Conservation (phyloP, 1,140 invertebrate genomes). For the Leptopilina boulardi region DNA sequence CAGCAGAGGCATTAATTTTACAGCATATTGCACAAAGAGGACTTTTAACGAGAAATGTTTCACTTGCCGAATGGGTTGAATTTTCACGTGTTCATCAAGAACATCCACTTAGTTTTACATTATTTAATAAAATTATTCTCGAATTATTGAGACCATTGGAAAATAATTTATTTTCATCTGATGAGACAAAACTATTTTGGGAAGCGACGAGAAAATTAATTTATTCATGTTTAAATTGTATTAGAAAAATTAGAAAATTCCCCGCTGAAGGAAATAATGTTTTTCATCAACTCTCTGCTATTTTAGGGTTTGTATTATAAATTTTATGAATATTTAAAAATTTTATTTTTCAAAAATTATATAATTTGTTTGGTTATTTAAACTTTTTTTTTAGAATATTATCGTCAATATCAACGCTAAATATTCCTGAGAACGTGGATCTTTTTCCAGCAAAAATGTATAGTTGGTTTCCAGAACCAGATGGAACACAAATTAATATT, state of each 20-base stretch:
- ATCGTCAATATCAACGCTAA: conserved; percentile 73
- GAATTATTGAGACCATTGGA: conserved; percentile 82
- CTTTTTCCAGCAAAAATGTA: conserved; percentile 83
- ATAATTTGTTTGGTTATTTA: too few relatives aligned
- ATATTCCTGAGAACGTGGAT: conserved; percentile 79
- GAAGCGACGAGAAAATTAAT: conserved; percentile 84
- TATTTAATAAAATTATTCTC: conserved; percentile 83
- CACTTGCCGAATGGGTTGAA: conserved; percentile 85
- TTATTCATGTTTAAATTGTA: conserved; percentile 84
- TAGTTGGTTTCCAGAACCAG: conserved; percentile 79
- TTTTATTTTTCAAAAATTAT: too few relatives aligned
- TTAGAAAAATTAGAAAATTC: conserved; percentile 85
- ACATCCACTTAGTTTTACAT: conserved; percentile 84
- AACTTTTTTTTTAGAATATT: conserved; percentile 76
- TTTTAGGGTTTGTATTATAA: conserved; percentile 76
- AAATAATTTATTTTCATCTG: conserved; percentile 79
- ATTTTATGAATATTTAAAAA: conserved; percentile 15
- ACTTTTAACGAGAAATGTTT: conserved; percentile 81
- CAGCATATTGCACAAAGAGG: conserved; percentile 96
- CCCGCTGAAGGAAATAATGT: conserved; percentile 81
- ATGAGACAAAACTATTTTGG: conserved; percentile 88
- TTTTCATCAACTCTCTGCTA: conserved; percentile 81
- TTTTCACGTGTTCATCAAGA: conserved; percentile 84
- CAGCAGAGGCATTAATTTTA: conserved; percentile 89
- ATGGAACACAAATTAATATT: conserved; percentile 76